Conservation (phyloP, 2,888 invertebrate species). For the Sinelater perroti region DNA sequence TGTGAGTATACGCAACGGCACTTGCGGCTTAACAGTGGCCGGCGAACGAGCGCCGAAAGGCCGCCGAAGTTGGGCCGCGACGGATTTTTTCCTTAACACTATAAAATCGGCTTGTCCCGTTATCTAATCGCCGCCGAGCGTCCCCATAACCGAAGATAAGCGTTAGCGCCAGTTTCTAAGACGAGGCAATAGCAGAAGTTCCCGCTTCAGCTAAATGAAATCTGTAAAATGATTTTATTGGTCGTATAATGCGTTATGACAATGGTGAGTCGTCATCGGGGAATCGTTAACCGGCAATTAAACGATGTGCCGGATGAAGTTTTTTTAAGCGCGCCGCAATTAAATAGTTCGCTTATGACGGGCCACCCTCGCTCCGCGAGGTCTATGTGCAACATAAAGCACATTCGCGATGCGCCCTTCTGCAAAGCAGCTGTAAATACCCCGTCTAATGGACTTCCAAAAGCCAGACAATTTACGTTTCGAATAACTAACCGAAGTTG, state of each 20-base stretch:
- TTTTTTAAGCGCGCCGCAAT: conserved; percentile 41
- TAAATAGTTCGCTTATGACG: conserved; percentile 40
- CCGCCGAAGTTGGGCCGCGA: conserved; percentile 1
- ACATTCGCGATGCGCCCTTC: conserved; percentile 46
- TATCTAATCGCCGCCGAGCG: conserved; percentile 12
- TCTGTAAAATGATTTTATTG: conserved; percentile 58
- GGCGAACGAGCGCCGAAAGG: conserved; percentile 1
- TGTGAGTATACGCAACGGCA: conserved; percentile 45
- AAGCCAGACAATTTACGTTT: conserved; percentile 47
- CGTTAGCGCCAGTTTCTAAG: conserved; percentile 31
- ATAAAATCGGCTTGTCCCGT: conserved; percentile 20
- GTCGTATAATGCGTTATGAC: conserved; percentile 54
- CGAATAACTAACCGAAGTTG: conserved; percentile 29
- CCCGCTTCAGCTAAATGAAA: conserved; percentile 36
- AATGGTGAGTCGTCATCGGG: conserved; percentile 53
- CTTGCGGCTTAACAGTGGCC: conserved; percentile 38
- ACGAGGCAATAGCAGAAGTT: conserved; percentile 34
- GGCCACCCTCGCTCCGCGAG: conserved; percentile 40
- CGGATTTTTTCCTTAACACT: conserved; percentile 7
- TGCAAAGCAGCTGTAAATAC: conserved; percentile 49
- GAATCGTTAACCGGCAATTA: conserved; percentile 60
- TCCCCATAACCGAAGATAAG: conserved; percentile 11
- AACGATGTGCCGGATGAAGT: conserved; percentile 57
- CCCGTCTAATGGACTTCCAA: conserved; percentile 51
- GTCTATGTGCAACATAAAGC: conserved; percentile 46